Evolutionary conservation across 1,140 invertebrate genomes (phyloP), one percentile per base, ranked within the genome.

Genomic region (Elysia chlorotica): DNA sequence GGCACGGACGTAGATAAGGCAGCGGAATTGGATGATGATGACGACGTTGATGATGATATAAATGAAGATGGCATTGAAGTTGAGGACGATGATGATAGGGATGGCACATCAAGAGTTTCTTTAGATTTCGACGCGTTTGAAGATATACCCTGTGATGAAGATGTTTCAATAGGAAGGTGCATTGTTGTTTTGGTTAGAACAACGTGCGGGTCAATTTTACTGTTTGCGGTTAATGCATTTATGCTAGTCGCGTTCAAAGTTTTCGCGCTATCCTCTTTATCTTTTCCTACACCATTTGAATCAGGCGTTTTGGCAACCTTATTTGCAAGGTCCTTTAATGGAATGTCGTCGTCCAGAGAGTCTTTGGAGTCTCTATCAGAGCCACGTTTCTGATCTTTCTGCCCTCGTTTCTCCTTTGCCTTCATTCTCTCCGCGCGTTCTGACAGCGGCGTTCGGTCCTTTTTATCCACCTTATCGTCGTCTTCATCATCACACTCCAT

Each of bases 401-500:
- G 25, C 57, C 57, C 63, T 31, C 71, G 65, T 31, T 63, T 70
- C 63, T 74, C 75, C 53, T 77, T 76, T 19, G 61, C 72, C 33
- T 74, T 77, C 65, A 77, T 74, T 53, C 71, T 53, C 28, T 67
- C 75, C 4, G 54, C 68, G 28, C 69, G 59, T 36, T 75, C 72
- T 23, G 56, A 73, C 53, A 63, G 21, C 14, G 56, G 36, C 1
- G 68, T 71, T 21, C 75, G 65, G 31, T 70, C 61, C 53, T 71
- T 67, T n/a, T 75, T 74, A 28, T 76, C 65, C 17, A 41, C 33
- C 25, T 66, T 74, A 4, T 75, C 72, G 62, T 61, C 71, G 56
- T 76, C 75, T 65, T 81, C 80, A 17, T 77, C 70, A 37, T 76
- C 75, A 23, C 78, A 76, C 31, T 79, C 80, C 38, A 76, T 71